Evolutionary conservation across 2,113 vertebrate genomes (phyloP).

Genomic region (Chitala chitala): DNA sequence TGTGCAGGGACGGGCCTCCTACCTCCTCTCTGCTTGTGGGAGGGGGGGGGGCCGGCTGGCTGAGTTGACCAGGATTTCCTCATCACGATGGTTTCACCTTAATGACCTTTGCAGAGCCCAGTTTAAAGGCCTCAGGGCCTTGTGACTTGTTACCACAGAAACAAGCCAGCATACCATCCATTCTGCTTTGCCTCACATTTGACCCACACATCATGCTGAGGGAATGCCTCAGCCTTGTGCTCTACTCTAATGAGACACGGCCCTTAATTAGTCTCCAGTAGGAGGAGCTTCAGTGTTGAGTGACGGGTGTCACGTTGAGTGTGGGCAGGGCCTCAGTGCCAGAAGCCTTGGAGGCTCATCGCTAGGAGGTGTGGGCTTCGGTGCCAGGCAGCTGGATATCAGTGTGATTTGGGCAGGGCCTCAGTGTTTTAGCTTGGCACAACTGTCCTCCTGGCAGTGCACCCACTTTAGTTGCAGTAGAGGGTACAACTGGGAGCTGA

Average conservation of each 20-base stretch:
- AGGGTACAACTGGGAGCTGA: slow-evolving; percentile 45
- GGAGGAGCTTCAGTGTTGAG: neutral
- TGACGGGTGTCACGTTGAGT: neutral
- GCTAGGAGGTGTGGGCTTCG: neutral
- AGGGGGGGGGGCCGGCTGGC: neutral
- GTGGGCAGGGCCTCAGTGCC: neutral
- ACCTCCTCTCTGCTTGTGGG: slow-evolving; percentile 1
- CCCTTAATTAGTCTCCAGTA: slow-evolving; percentile 6
- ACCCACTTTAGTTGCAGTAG: slow-evolving; percentile 53
- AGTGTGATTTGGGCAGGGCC: slow-evolving; percentile 14
- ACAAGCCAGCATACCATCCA: neutral
- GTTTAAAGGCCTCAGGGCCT: neutral
- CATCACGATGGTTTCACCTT: neutral
- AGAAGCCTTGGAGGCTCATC: neutral
- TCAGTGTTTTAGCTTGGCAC: slow-evolving; percentile 32
- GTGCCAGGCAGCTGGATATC: slow-evolving; percentile 8
- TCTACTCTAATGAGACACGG: neutral
- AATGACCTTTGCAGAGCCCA: neutral
- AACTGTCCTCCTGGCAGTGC: slow-evolving; percentile 44
- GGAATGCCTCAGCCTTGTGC: neutral
- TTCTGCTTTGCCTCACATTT: neutral
- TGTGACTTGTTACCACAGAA: neutral
- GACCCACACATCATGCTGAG: neutral
- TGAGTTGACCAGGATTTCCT: neutral
- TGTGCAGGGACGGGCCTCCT: neutral